Percentiles rank a stretch among this genome's conserved stretches.
These are phyloP conservation scores for Monarcha castaneiventris DNA, from an alignment of 2,113 vertebrate species.

Conservation along the genomic window DNA sequence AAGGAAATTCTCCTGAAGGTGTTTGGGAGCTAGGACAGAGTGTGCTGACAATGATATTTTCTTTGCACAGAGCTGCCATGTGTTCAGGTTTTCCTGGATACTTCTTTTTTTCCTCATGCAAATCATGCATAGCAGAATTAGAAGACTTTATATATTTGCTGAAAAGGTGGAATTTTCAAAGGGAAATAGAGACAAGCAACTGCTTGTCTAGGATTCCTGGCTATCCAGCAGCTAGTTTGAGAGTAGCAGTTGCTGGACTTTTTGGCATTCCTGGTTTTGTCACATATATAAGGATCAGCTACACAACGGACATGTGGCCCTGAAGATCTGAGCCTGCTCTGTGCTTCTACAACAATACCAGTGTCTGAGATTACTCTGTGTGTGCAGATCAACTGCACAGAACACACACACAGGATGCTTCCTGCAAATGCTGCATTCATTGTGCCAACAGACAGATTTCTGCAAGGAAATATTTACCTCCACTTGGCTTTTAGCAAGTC, in stretches of 20 bases:
- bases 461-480: conserved; percentile 14
- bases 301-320: not conserved
- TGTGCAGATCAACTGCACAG: not conserved
- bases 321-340: not conserved
- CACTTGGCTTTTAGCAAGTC: not conserved
- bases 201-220: not conserved
- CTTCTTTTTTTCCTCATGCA: not conserved
- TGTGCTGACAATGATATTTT: not conserved
- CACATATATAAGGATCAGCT: not conserved
- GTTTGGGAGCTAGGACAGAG: not conserved
- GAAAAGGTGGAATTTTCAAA: not conserved
- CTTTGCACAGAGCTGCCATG: not conserved
- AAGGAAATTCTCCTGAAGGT: not conserved
- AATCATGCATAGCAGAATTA: not conserved
- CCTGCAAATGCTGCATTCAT: not conserved
- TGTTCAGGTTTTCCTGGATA: not conserved
- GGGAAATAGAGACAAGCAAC: not conserved
- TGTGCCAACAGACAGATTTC: not conserved
- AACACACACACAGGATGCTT: not conserved
- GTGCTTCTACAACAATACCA: not conserved
- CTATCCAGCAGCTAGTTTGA: not conserved
- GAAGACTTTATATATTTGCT: not conserved
- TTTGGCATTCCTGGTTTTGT: not conserved
- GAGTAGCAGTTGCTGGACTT: not conserved
- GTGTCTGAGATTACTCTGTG: not conserved